Percentiles rank a stretch among this genome's conserved stretches.
phyloP scores from a whole-genome alignment of 2,888 invertebrate species.

The Frankliniella intonsa region DNA sequence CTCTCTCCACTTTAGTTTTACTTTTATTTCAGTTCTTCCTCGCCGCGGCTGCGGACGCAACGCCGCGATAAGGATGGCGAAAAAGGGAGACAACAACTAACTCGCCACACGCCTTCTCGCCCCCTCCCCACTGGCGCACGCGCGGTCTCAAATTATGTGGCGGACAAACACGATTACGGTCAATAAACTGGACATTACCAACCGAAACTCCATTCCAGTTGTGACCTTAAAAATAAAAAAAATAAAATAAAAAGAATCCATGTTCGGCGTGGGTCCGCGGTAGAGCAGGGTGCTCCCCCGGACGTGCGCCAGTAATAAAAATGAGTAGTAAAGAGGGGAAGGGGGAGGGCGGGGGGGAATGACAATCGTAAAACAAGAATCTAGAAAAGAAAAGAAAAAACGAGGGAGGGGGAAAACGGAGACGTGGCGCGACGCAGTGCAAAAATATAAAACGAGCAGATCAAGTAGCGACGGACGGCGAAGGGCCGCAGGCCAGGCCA shows the following conservation, averaged over 20 bases:
- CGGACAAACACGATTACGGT: not conserved
- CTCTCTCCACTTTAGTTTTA: too few species aligned
- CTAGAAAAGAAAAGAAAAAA: not conserved
- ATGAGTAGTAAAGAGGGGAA: not conserved
- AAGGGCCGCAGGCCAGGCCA: too few species aligned
- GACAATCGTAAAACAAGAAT: constrained; percentile 22
- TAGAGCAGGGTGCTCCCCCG: not conserved
- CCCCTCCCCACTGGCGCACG: not conserved
- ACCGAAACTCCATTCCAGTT: constrained; percentile 6
- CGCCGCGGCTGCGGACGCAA: too few species aligned
- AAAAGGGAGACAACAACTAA: too few species aligned
- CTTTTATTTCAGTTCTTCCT: too few species aligned
- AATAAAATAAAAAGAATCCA: not conserved
- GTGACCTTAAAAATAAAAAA: not conserved
- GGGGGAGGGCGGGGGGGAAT: not conserved
- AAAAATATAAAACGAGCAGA: not conserved
- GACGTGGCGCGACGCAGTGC: not conserved
- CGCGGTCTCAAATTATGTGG: not conserved
- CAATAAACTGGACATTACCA: not conserved
- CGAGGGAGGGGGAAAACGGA: not conserved
- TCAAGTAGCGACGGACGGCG: not conserved
- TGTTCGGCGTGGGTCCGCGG: not conserved
- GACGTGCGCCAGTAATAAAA: constrained; percentile 12
- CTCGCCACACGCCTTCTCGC: not conserved
- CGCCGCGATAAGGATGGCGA: too few species aligned